phyloP scores from a whole-genome alignment of 2,113 vertebrate species.

The Neomonachus schauinslandi region DNA sequence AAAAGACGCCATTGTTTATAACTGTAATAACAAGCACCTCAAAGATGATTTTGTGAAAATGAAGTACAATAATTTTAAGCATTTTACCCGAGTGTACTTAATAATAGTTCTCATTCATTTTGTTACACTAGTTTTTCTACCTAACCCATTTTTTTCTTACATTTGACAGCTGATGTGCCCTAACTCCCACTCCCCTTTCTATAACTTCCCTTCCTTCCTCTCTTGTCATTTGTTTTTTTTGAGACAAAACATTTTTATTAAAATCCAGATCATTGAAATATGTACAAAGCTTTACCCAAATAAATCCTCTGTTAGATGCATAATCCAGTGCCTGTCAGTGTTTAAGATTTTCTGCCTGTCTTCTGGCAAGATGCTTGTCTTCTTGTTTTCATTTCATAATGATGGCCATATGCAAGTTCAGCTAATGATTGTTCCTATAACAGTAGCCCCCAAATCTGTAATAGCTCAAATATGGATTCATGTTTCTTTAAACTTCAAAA shows the following conservation, averaged over 20 bases:
- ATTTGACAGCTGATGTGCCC: background rate
- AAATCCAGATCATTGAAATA: background rate
- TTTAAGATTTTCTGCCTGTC: background rate
- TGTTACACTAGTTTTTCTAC: background rate
- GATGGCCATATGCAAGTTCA: background rate
- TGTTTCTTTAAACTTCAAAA: background rate
- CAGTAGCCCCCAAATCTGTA: background rate
- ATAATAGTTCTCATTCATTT: background rate
- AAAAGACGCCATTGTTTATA: slow-evolving; percentile 73
- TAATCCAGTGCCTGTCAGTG: background rate
- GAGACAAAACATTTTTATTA: background rate
- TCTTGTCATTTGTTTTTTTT: background rate
- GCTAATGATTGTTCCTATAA: background rate
- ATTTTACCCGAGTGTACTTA: background rate
- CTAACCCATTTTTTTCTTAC: background rate
- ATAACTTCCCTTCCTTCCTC: background rate
- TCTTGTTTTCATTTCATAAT: background rate
- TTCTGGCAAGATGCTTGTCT: background rate
- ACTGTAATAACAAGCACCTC: background rate
- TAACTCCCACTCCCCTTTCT: background rate
- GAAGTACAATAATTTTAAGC: slow-evolving; percentile 69
- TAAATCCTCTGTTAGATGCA: background rate
- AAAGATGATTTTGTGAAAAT: background rate
- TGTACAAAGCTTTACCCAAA: background rate
- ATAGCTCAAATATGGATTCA: background rate